Evolutionary conservation across 2,113 vertebrate genomes (phyloP), one percentile per base, ranked within the genome.

Genomic region (Oncorhynchus tshawytscha): DNA sequence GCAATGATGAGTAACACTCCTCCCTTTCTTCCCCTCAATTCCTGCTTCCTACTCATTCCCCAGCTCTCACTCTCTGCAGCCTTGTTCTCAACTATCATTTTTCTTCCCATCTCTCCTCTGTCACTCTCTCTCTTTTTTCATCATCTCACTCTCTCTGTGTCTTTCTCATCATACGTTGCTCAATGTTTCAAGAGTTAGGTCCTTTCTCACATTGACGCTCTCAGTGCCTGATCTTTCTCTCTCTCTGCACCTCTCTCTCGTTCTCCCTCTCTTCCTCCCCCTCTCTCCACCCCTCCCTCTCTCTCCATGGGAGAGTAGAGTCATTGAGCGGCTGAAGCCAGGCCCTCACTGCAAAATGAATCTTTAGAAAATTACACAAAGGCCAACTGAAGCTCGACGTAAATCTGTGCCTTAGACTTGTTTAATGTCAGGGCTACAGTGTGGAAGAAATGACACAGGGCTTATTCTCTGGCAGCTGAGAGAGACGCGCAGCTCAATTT

Each of bases 401-500:
- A 84, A 71, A 71, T 54, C 18, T 77, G 27, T 25, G 34, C 24
- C 25, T 75, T 25, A 31, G 70, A 64, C 31, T 27, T 15, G 39
- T 24, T 75, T 66, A 48, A 4, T 64, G 73, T 79, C 59, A 68
- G 24, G 51, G 57, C 64, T 62, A 31, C 12, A 5, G 9, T 70
- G 71, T 49, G 25, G 79, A 70, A 67, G 60, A 77, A 70, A 76
- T 77, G 74, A 85, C 72, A 69, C 57, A 39, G 59, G 66, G 67
- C 62, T 67, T 73, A 74, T 67, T 73, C 76, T 70, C 51, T 49
- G 79, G 9, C 20, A 31, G 39, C 64, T 20, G 60, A 22, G 51
- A 48, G 51, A 54, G 51, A 72, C n/a, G 20, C 72, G 67, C 65
- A 66, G 68, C 64, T 78, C 76, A 54, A 20, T 72, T 45, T 45